phyloP scores from a whole-genome alignment of 2,797 vertebrate species.

The Serranus cabrilla region DNA sequence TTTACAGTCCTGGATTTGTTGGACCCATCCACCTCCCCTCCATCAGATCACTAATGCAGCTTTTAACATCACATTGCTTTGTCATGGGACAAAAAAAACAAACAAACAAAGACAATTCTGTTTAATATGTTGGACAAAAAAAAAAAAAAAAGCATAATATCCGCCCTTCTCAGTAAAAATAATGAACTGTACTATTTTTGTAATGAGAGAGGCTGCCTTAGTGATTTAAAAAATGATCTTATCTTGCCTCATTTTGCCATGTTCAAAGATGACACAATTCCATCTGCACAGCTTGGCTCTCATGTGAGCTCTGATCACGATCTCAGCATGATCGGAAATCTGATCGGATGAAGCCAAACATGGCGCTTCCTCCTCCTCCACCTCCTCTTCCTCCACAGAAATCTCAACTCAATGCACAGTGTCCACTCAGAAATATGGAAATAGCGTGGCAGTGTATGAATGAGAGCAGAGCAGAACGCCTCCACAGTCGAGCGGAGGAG shows the following conservation, averaged over 20 bases:
- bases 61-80: too few relatives aligned
- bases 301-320: slow-evolving; percentile 69
- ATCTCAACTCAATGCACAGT: slow-evolving; percentile 48
- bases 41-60: too few relatives aligned
- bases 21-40: too few relatives aligned
- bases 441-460: slow-evolving; percentile 68
- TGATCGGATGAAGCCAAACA: slow-evolving; percentile 76
- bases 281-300: slow-evolving; percentile 66
- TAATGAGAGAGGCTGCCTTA: neutral
- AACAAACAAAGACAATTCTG: too few relatives aligned
- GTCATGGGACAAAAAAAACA: too few relatives aligned
- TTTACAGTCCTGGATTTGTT: too few relatives aligned
- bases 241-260: slow-evolving; percentile 8
- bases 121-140: too few relatives aligned
- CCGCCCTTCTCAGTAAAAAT: neutral
- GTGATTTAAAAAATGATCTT: slow-evolving; percentile 2
- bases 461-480: slow-evolving; percentile 81
- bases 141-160: neutral
- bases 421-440: slow-evolving; percentile 71
- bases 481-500: slow-evolving; percentile 77
- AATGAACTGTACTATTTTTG: neutral
- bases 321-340: slow-evolving; percentile 71
- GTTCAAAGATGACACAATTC: slow-evolving; percentile 50
- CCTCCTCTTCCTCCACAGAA: slow-evolving; percentile 59
- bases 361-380: slow-evolving; percentile 74